phyloP scores from a whole-genome alignment of 2,888 invertebrate species.

The Scaptodrosophila latifasciaeformis region DNA sequence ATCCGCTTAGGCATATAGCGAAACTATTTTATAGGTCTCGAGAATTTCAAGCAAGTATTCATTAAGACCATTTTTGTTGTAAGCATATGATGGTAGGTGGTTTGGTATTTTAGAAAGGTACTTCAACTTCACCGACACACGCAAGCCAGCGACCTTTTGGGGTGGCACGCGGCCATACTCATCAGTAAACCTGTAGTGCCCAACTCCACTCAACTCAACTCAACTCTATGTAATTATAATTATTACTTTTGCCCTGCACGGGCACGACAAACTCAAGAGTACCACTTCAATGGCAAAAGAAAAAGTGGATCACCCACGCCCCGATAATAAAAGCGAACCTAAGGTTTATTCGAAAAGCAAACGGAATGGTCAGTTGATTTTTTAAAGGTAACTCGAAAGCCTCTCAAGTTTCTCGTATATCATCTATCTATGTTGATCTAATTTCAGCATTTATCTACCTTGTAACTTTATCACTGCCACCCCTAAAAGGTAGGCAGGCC shows the following conservation, averaged over 20 bases:
- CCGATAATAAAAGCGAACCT: not conserved
- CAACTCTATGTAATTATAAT: conserved; percentile 51
- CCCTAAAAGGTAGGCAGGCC: conserved; percentile 31
- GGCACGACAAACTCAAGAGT: conserved; percentile 12
- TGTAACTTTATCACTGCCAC: conserved; percentile 37
- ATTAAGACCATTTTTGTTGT: too few species aligned
- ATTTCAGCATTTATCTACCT: conserved; percentile 61
- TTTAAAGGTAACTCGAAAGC: too few species aligned
- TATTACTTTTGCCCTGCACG: conserved; percentile 26
- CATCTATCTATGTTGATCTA: conserved; percentile 54
- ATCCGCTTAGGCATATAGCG: not conserved
- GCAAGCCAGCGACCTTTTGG: too few species aligned
- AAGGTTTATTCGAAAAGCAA: too few species aligned
- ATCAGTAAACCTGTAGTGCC: conserved; percentile 28
- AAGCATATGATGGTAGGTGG: too few species aligned
- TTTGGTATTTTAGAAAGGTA: too few species aligned
- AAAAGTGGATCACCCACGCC: not conserved
- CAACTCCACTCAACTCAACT: not conserved
- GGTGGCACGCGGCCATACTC: conserved; percentile 27
- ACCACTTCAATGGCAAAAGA: conserved; percentile 51
- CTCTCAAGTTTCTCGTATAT: not conserved
- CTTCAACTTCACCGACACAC: too few species aligned
- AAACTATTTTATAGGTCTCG: too few species aligned
- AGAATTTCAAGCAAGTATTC: too few species aligned
- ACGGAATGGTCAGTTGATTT: too few species aligned